Evolutionary conservation across 2,113 vertebrate genomes (phyloP).

Genomic region (Zapornia atra): DNA sequence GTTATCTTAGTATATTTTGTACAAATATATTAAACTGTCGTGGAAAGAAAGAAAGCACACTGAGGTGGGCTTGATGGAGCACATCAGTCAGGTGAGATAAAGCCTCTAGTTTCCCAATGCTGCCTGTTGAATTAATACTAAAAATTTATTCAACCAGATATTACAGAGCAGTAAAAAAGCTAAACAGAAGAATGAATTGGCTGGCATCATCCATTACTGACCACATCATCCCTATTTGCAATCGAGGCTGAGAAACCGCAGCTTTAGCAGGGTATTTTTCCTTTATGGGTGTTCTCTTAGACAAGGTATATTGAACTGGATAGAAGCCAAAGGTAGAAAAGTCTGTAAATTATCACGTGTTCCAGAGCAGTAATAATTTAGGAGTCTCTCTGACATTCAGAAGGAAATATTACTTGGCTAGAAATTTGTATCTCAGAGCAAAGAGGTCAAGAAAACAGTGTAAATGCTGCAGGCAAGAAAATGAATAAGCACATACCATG

Average conservation of each 20-base stretch:
- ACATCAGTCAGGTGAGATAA: neutral
- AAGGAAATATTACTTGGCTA: slow-evolving; percentile 22
- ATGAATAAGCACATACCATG: neutral
- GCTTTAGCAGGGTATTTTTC: neutral
- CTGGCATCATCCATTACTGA: neutral
- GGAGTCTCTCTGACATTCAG: neutral
- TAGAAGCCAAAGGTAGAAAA: slow-evolving; percentile 13
- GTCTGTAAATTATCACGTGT: neutral
- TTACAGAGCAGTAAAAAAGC: slow-evolving; percentile 12
- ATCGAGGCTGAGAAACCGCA: neutral
- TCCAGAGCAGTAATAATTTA: neutral
- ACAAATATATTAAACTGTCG: neutral
- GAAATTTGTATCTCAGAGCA: neutral
- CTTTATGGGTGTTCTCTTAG: neutral
- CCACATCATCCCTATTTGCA: neutral
- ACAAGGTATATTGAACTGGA: neutral
- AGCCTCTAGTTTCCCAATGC: neutral
- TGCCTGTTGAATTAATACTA: neutral
- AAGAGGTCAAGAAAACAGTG: slow-evolving; percentile 12
- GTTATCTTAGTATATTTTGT: neutral
- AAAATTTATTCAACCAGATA: slow-evolving; percentile 1
- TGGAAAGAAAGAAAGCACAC: neutral
- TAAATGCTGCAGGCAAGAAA: slow-evolving; percentile 33
- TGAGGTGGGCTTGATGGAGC: neutral
- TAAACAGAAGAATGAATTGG: slow-evolving; percentile 17